Base-by-base conservation (phyloP, 2,113 vertebrate genomes). In the Trochalopteron elliotii region DNA sequence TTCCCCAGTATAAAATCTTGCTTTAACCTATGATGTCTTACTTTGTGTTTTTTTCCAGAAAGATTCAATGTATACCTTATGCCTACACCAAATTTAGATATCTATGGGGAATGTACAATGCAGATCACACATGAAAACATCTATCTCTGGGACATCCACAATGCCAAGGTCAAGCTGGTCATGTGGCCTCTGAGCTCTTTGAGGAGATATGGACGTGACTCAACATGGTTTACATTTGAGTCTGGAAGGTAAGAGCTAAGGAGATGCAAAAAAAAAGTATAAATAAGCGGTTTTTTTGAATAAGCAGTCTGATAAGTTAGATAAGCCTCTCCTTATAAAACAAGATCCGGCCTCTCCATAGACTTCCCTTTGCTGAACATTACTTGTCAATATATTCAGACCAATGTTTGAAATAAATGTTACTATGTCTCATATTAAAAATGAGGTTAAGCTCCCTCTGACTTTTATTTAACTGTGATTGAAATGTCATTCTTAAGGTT, bases 111-210 rank as follows among this genome's bases (percentile, higher is more conserved):
- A 98, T 99, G 99, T 98, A 99, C 99, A 87, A 99, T 99, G 99
- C 99, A 99, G 98, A 99, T 99, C 97, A 99, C 99, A 22, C 99
- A 99, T 50, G 99, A 99, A 97, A 99, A 99, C 98, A 99, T 99
- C 97, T 99, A 99, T 98, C 99, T 99, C 96, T 99, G 99, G 99
- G 99, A 99, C 95, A 99, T 99, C 93, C 99, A 99, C 98, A 99
- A 99, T 55, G 98, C 99, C 91, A 99, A 99, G 95, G 98, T 99
- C 94, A 99, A 99, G 95, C 98, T 99, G 95, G 98, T 99, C 96
- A 99, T 99, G 99, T 99, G 99, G 99, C 99, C 99, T 23, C 99
- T 99, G 93, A 99, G 99, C 97, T 99, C 99, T 14, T 98, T 99
- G 92, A 98, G 99, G 87, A 98, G 99, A 98, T 99, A 99, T 0